Base-by-base conservation (phyloP, 2,797 vertebrate species). In the Diplodus sargus region DNA sequence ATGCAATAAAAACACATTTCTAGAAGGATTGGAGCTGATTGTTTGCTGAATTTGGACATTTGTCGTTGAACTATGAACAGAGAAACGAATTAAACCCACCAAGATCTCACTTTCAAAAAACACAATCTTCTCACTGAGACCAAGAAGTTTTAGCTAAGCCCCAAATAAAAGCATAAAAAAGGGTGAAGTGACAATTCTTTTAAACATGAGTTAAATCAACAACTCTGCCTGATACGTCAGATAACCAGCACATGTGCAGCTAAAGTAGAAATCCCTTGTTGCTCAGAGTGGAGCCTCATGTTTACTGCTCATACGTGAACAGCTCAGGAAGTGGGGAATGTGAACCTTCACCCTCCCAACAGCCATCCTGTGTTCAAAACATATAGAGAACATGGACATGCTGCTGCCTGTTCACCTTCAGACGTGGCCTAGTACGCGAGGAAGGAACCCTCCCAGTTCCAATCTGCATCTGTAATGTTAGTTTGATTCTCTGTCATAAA, bases 331-430 rank as follows among this genome's bases (percentile, higher is more conserved):
- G n/a, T 25, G 22, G 20, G 18, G 49, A 39, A 28, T 70, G 61
- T 20, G 30, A 66, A 28, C 42, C 58, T 54, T 1, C 11, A 42
- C 14, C 25, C 23, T 45, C 51, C 42, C 60, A 64, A n/a, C 48
- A 30, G 23, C 60, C 66, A 49, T 61, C 58, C 52, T 69, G 42
- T 54, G 22, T 72, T 73, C 28, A 65, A 18, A 61, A 61, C 52
- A 52, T 79, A 75, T 54, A 79, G 71, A 60, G 43, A 10, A 70
- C 65, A 59, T 63, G 13, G 58, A 23, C 67, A 68, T 75, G 53
- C 61, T 64, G 48, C 49, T 71, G 34, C n/a, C 42, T 70, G 58
- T 63, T 71, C 85, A 81, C 75, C 60, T 63, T 78, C 59, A 82
- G 67, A 72, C n/a, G 62, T 52, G 45, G 81, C 70, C 83, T 64